Evolutionary conservation across 2,888 invertebrate species (phyloP), one percentile per base, ranked within the genome.

Genomic region (Drosophila parthenogenetica): DNA sequence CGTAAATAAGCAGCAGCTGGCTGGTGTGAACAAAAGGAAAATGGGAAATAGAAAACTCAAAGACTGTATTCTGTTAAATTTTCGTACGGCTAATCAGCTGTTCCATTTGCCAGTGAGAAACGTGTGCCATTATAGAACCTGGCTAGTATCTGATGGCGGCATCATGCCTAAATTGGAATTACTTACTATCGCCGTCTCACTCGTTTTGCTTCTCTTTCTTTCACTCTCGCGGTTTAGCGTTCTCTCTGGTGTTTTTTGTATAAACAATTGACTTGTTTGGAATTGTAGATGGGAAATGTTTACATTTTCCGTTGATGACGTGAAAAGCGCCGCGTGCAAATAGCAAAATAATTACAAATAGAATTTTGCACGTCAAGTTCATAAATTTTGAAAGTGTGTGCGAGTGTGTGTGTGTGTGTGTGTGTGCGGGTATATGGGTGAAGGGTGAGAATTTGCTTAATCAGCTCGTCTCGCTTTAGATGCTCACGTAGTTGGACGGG

Each of bases 331-430:
- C 82, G 67, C 88, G 72, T 76, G 83, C 64, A 73, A 83, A 80
- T 73, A 67, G 65, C 66, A 68, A 81, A 83, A 70, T 73, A 83
- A 85, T 89, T 85, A 61, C 76, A 81, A 81, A 79, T 75, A 61
- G 65, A 73, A 83, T 71, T 76, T 78, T 76, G 69, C 77, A 87
- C 88, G 70, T 80, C 86, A 87, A 89, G 88, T 89, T 79, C 85
- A 84, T 84, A 73, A 80, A 81, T 78, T 62, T 49, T 45, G 48
- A 48, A 50, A 57, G 54, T 17, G 19, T 25, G 60, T 32, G 22
- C 1, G 11, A 42, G 13, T 19, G 19, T 19, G 19, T 5, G 54
- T 11, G 19, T 16, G 60, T 32, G 22, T 1, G 11, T 35, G n/a
- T 37, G 13, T 58, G 17, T 5, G 11, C 8, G 29, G 29, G 29